Percentiles rank a stretch among this genome's conserved stretches.
These are phyloP conservation scores for Penaeus indicus DNA, from an alignment of 1,140 invertebrate species.

Conservation along the genomic window DNA sequence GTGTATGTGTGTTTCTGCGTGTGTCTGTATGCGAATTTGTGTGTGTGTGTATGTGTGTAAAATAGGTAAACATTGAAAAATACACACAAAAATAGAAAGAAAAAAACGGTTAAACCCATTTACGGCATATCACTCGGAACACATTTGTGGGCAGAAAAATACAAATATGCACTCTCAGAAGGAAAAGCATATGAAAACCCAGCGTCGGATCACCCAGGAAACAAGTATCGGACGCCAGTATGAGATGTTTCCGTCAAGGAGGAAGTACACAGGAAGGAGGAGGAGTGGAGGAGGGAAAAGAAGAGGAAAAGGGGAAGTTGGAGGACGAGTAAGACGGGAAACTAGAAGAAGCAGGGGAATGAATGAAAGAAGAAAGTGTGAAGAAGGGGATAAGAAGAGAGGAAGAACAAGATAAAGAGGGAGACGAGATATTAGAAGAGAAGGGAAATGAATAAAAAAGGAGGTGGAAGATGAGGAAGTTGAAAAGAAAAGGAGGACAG, in stretches of 20 bases:
- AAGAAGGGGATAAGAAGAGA: too few relatives aligned
- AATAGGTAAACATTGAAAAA: not conserved
- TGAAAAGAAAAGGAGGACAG: not conserved
- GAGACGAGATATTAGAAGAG: not conserved
- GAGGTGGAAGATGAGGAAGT: not conserved
- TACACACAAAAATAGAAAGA: not conserved
- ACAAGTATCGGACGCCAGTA: too few relatives aligned
- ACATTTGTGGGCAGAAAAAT: not conserved
- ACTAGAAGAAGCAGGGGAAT: too few relatives aligned
- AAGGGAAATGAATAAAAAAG: not conserved
- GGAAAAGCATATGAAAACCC: too few relatives aligned
- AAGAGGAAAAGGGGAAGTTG: too few relatives aligned
- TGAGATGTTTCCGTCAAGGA: too few relatives aligned
- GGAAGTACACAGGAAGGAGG: too few relatives aligned
- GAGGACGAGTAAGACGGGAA: too few relatives aligned
- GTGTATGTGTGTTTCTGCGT: not conserved
- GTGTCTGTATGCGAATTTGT: not conserved
- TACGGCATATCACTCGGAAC: not conserved
- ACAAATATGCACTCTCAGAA: too few relatives aligned
- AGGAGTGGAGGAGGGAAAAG: too few relatives aligned
- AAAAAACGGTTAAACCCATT: not conserved
- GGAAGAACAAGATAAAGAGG: not conserved
- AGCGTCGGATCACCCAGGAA: too few relatives aligned
- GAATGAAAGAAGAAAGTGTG: too few relatives aligned
- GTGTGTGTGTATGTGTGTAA: constrained; percentile 1